phyloP scores from a whole-genome alignment of 2,113 vertebrate species.

The Coryphaenoides rupestris region DNA sequence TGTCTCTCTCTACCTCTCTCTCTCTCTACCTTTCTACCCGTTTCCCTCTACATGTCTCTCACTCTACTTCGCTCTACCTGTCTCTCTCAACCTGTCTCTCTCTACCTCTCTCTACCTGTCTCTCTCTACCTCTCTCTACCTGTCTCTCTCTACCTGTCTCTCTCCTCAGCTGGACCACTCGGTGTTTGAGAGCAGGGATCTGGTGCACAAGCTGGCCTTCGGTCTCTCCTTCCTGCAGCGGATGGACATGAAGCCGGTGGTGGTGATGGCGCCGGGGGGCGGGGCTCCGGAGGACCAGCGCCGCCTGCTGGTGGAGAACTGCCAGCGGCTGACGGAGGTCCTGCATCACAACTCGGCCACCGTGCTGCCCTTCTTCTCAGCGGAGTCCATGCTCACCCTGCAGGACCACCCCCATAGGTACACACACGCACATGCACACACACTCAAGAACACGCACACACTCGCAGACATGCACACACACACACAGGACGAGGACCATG shows the following conservation, averaged over 20 bases:
- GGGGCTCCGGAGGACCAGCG: constrained; percentile 39
- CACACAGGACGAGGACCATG: too few relatives aligned
- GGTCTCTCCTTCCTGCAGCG: constrained; percentile 85
- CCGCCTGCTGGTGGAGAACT: constrained; percentile 62
- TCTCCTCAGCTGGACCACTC: constrained; percentile 74
- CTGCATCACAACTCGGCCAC: constrained; percentile 75
- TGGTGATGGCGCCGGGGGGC: constrained; percentile 72
- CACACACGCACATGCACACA: constrained; percentile 44
- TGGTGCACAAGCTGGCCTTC: constrained; percentile 77
- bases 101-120: neutral
- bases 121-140: neutral
- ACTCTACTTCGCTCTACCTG: neutral
- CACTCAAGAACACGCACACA: too few relatives aligned
- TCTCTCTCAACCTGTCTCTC: neutral
- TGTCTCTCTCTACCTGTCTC: too few relatives aligned
- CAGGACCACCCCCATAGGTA: constrained; percentile 50
- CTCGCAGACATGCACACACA: too few relatives aligned
- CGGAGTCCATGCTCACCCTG: constrained; percentile 74
- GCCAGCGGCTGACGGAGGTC: constrained; percentile 76
- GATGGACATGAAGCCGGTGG: constrained; percentile 85
- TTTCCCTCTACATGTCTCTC: too few relatives aligned
- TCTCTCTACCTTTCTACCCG: too few relatives aligned
- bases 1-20: too few relatives aligned
- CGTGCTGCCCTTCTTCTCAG: constrained; percentile 81
- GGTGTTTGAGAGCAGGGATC: constrained; percentile 63